Percentiles rank a stretch among this genome's conserved stretches.
Conservation (phyloP, 2,888 invertebrate species). For the Galerucella calmariensis region DNA sequence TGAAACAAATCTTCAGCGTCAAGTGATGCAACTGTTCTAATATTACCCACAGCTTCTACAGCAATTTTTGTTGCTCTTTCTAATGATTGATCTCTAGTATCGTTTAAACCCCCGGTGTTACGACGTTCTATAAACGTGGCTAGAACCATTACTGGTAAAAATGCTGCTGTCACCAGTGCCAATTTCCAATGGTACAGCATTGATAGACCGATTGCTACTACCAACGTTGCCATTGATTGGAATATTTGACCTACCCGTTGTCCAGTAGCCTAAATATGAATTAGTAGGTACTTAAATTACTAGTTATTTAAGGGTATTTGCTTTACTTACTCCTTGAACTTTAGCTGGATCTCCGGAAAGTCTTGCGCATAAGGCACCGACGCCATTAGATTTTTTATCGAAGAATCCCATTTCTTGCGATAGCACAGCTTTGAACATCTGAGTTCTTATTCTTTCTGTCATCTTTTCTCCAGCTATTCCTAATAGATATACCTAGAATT, state of each 20-base stretch:
- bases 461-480: constrained; percentile 83
- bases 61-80: constrained; percentile 81
- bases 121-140: constrained; percentile 76
- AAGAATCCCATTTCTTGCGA: constrained; percentile 81
- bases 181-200: constrained; percentile 81
- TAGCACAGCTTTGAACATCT: constrained; percentile 75
- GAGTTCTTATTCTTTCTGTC: constrained; percentile 76
- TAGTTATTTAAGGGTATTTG: not conserved
- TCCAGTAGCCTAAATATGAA: constrained; percentile 76
- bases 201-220: constrained; percentile 73
- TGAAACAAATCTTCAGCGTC: constrained; percentile 78
- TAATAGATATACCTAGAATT: constrained; percentile 68
- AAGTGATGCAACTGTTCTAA: constrained; percentile 80
- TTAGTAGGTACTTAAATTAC: not conserved
- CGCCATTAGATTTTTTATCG: constrained; percentile 77
- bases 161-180: constrained; percentile 77
- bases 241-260: constrained; percentile 82
- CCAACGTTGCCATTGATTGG: constrained; percentile 77
- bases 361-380: constrained; percentile 79
- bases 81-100: constrained; percentile 75
- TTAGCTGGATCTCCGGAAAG: constrained; percentile 82
- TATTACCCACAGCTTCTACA: constrained; percentile 82
- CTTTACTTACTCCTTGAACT: constrained; percentile 77
- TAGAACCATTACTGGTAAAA: constrained; percentile 76
- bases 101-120: constrained; percentile 74